Conservation (phyloP, 2,888 invertebrate genomes). For the Stegana nigrithorax region DNA sequence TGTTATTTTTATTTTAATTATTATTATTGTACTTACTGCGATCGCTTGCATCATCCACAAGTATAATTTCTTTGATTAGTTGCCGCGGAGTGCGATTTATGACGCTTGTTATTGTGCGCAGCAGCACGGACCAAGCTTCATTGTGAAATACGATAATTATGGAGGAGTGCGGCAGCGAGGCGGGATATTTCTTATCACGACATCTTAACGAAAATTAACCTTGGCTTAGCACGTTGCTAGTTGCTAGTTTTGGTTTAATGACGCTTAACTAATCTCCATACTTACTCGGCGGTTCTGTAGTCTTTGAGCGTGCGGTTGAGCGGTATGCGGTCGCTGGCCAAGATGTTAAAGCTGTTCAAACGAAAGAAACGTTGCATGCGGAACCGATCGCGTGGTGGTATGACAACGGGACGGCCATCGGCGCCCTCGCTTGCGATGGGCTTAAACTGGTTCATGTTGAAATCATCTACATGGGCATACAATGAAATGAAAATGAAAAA, state of each 20-base stretch:
- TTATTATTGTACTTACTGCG: constrained; percentile 72
- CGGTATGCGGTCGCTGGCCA: constrained; percentile 89
- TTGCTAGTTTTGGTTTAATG: neutral
- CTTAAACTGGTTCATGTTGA: constrained; percentile 81
- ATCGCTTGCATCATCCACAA: constrained; percentile 91
- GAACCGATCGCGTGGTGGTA: constrained; percentile 79
- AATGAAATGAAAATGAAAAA: no score
- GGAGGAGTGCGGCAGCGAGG: constrained; percentile 84
- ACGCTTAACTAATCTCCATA: no score
- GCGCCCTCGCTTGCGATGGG: constrained; percentile 82
- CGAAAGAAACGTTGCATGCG: constrained; percentile 83
- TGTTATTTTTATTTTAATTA: neutral
- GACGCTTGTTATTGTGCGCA: constrained; percentile 94
- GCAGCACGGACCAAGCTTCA: constrained; percentile 97
- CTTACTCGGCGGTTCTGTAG: constrained; percentile 82
- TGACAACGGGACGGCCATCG: constrained; percentile 82
- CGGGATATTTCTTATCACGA: constrained; percentile 70
- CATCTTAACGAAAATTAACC: constrained; percentile 71
- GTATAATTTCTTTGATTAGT: constrained; percentile 84
- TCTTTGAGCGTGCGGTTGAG: constrained; percentile 87
- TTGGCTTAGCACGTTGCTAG: neutral
- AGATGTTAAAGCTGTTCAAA: constrained; percentile 87
- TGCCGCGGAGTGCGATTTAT: constrained; percentile 85
- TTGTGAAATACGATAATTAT: constrained; percentile 98
- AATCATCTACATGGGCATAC: constrained; percentile 64